Evolutionary conservation across 2,888 invertebrate genomes (phyloP), one percentile per base, ranked within the genome.

Genomic region (Pocota personata): DNA sequence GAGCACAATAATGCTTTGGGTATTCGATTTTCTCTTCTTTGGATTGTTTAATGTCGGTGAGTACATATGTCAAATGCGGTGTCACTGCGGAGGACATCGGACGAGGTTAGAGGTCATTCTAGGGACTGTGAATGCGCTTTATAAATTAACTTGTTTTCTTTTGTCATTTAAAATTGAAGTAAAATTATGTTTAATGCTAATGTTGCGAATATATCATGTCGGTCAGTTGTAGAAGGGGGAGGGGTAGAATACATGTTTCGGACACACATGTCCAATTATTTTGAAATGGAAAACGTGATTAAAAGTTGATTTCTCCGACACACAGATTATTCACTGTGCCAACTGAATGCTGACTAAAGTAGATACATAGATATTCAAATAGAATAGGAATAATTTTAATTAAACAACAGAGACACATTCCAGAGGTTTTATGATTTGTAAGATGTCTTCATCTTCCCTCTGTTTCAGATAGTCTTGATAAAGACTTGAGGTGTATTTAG

Each of bases 91-190:
- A 86, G 76, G 76, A 78, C 67, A 72, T 52, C 14, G 52, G 50
- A 35, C 19, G 43, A 76, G 84, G 84, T 86, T 67, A 86, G 71
- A 80, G 84, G 84, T 84, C 84, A 84, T 57, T 14, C 16, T 48
- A 58, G 69, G 71, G 52, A 80, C 43, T 69, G 83, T 40, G 75
- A 79, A 64, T 80, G 58, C 60, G 64, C 66, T 86, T 43, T 37
- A 62, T 69, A 76, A 86, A 86, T 86, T 80, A 86, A 86, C 84
- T 86, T 86, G 84, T 86, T 86, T 79, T 55, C 66, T 37, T n/a
- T 73, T 73, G 83, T 79, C 50, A 69, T 71, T 77, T 71, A 3
- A 66, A 58, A 48, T 73, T 60, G 27, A 75, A 69, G 40, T 40
- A 8, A 72, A 69, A 78, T 78, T 72, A 43, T 77, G 69, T 57